Evolutionary conservation across 2,113 vertebrate genomes (phyloP).

Genomic region (Ophiodon elongatus): DNA sequence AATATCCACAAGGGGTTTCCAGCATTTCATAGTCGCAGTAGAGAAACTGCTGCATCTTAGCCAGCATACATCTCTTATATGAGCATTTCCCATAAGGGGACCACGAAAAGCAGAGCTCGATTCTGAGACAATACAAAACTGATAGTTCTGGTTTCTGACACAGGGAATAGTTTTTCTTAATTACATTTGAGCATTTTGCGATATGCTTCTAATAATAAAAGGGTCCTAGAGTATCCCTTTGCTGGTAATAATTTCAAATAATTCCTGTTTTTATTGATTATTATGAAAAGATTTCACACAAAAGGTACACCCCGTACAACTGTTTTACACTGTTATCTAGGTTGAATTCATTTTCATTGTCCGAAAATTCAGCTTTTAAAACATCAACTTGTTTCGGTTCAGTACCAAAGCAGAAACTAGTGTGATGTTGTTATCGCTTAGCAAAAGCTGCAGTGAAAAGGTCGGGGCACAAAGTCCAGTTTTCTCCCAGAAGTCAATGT

Average conservation of each 20-base stretch:
- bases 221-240: not conserved
- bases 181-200: not conserved
- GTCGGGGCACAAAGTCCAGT: not conserved
- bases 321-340: not conserved
- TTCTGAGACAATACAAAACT: not conserved
- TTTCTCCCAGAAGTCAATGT: constrained; percentile 13
- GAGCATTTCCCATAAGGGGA: constrained; percentile 24
- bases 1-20: constrained; percentile 21
- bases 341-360: not conserved
- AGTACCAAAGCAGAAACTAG: not conserved
- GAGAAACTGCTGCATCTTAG: constrained; percentile 18
- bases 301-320: not conserved
- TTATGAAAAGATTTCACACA: not conserved
- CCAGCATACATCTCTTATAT: constrained; percentile 8
- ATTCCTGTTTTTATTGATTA: not conserved
- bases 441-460: constrained; percentile 13
- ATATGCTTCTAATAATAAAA: not conserved
- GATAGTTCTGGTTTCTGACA: not conserved
- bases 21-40: not conserved
- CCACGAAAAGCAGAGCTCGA: not conserved
- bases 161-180: not conserved
- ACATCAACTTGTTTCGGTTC: not conserved
- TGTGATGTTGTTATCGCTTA: not conserved
- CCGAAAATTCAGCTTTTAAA: not conserved
- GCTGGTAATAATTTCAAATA: not conserved